Base-by-base conservation (phyloP, 2,797 vertebrate genomes). In the Hozukius guyotensis region DNA sequence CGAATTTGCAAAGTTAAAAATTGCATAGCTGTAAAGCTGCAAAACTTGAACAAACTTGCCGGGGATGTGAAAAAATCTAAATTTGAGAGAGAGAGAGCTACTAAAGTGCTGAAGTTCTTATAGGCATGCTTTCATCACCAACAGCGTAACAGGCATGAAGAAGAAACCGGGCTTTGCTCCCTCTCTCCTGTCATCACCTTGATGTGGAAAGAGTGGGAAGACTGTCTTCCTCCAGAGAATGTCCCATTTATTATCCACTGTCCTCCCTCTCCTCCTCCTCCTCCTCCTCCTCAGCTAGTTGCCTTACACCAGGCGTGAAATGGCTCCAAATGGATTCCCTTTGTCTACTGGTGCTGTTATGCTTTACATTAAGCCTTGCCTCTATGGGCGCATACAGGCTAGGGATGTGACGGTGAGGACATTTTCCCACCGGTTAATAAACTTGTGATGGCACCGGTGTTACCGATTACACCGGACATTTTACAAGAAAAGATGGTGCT, bases 251-350 rank as follows among this genome's bases (percentile, higher is more conserved):
- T 93, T 90, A 92, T 80, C 81, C 78, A 27, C 83, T 67, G 70
- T 87, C 82, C 83, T 81, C 82, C 74, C 75, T 72, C 20, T 53
- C 49, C 49, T 53, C 82, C 81, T 81, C 82, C 74, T 75, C 71
- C 8, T 52, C 49, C 46, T 52, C 83, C 86, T 85, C 83, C 85
- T 92, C 78, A 77, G 84, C 85, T 73, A 78, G 85, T 82, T 77
- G 73, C 84, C 65, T 88, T 89, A 85, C 91, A 87, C 81, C 88
- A 91, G 89, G 89, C 84, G 77, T 93, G 92, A 93, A 93, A 94
- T 94, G 87, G 84, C 89, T 93, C 80, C 89, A 93, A 93, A 93
- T 83, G 86, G 89, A 91, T 86, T 90, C 78, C 79, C 83, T 94
- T 93, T 90, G 84, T 92, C 84, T 93, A 62, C 72, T 82, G 84